Evolutionary conservation across 2,797 vertebrate species (phyloP).

Genomic region (Eospalax fontanierii): DNA sequence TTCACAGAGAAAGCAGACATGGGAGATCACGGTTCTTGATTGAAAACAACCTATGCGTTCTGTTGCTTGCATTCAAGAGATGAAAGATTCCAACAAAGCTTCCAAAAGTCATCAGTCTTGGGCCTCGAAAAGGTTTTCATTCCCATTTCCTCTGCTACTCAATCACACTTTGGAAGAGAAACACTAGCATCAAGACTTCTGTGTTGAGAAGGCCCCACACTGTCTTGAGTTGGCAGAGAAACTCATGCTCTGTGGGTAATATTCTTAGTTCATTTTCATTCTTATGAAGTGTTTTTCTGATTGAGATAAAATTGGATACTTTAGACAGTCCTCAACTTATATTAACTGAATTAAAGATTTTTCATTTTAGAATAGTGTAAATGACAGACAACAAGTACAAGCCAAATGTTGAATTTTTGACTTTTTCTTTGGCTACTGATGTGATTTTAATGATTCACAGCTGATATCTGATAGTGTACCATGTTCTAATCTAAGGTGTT

Average conservation of each 20-base stretch:
- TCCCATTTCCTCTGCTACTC: neutral
- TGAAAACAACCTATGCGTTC: neutral
- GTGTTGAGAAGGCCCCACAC: neutral
- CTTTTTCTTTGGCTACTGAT: neutral
- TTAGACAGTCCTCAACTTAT: neutral
- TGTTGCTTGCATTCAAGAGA: neutral
- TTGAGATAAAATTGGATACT: neutral
- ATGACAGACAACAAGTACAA: neutral
- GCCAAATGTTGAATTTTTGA: neutral
- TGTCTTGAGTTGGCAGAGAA: neutral
- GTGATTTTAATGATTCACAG: neutral
- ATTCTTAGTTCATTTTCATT: neutral
- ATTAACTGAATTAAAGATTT: neutral
- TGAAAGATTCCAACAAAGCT: neutral
- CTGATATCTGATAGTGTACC: neutral
- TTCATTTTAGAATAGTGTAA: neutral
- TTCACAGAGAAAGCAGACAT: neutral
- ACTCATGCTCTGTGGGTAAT: neutral
- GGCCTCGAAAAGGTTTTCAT: neutral
- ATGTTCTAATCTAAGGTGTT: neutral
- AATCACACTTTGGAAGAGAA: neutral
- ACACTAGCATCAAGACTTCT: neutral
- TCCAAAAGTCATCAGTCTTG: neutral
- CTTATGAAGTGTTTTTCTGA: neutral
- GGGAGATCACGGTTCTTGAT: neutral